Percentiles rank a stretch among this genome's conserved stretches.
These are phyloP conservation scores for Toxotes jaculatrix DNA, from an alignment of 2,113 vertebrate species.

Conservation along the genomic window DNA sequence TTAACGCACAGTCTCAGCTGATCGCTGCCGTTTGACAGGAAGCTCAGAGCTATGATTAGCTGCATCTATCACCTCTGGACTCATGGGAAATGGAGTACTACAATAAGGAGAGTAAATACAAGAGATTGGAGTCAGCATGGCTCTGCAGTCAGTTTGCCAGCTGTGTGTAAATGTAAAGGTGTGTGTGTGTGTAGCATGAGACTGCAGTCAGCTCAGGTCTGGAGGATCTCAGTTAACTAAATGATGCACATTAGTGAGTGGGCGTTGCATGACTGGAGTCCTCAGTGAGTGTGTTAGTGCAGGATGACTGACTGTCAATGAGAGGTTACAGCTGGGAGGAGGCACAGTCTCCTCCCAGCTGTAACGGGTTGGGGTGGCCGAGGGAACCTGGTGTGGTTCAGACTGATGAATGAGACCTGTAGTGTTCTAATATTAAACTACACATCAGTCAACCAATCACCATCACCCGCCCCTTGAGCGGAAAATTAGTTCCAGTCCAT, in stretches of 20 bases:
- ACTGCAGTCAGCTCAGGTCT: neutral
- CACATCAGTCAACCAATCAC: neutral
- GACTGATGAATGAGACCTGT: neutral
- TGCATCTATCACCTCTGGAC: constrained; percentile 31
- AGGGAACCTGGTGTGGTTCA: neutral
- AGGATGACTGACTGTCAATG: constrained; percentile 66
- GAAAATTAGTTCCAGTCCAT: neutral
- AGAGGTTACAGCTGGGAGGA: constrained; percentile 55
- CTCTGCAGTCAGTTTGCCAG: neutral
- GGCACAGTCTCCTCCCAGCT: constrained; percentile 18
- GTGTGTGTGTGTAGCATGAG: neutral
- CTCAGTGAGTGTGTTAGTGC: constrained; percentile 43
- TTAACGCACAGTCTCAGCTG: constrained; percentile 49
- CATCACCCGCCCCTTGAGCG: neutral
- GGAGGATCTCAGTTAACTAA: neutral
- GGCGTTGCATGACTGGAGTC: neutral
- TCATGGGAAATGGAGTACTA: constrained; percentile 4
- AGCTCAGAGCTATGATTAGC: constrained; percentile 21
- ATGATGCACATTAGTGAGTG: constrained; percentile 23
- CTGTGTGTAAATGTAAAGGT: neutral
- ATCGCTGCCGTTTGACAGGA: constrained; percentile 28
- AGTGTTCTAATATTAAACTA: neutral
- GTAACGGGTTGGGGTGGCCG: neutral
- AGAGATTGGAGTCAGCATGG: neutral
- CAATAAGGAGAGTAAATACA: neutral